Conservation (phyloP, 2,888 invertebrate species). For the Sialis lutaria region DNA sequence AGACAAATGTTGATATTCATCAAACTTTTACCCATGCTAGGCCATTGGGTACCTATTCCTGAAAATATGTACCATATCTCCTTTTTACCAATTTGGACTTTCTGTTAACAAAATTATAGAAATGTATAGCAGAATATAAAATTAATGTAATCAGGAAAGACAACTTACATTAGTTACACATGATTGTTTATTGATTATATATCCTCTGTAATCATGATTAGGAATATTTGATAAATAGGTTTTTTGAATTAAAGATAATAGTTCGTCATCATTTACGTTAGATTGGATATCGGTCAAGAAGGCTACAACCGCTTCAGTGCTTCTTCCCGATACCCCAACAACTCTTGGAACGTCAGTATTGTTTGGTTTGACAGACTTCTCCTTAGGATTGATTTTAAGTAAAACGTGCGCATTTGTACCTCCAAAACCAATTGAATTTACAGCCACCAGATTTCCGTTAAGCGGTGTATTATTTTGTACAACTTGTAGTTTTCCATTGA, state of each 20-base stretch:
- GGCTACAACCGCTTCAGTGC: constrained; percentile 50
- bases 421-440: constrained; percentile 52
- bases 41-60: constrained; percentile 52
- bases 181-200: constrained; percentile 35
- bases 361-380: constrained; percentile 21
- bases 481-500: constrained; percentile 31
- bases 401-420: constrained; percentile 38
- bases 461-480: constrained; percentile 30
- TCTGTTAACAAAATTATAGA: no score
- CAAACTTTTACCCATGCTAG: constrained; percentile 40
- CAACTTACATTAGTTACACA: neutral
- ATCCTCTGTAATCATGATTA: constrained; percentile 66
- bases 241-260: constrained; percentile 52
- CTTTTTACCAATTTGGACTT: no score
- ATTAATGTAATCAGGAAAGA: no score
- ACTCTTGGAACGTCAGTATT: constrained; percentile 22
- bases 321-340: constrained; percentile 32
- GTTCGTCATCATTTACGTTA: constrained; percentile 43
- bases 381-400: constrained; percentile 25
- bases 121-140: no score
- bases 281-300: constrained; percentile 40
- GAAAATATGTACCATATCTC: constrained; percentile 44
- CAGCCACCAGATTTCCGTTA: constrained; percentile 34
- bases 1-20: constrained; percentile 37
- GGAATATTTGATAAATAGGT: constrained; percentile 46